Percentiles rank a stretch among this genome's conserved stretches.
Evolutionary conservation across 2,113 vertebrate genomes (phyloP).

Genomic region (Parotia lawesii): DNA sequence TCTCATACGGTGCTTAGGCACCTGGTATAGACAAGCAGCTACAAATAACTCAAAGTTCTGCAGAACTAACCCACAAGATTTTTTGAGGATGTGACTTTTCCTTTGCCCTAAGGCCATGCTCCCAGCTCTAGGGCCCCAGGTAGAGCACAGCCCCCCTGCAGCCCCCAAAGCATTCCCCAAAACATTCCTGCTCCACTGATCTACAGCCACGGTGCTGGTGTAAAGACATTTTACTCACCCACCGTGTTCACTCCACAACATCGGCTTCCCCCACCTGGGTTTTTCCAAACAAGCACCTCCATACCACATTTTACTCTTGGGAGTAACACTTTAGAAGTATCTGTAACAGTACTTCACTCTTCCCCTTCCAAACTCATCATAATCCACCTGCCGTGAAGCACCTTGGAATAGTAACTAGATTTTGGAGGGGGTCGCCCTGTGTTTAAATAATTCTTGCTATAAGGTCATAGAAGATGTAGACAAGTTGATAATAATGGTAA

Average conservation of each 20-base stretch:
- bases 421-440: background rate
- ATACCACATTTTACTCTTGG: background rate
- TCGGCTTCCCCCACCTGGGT: background rate
- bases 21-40: background rate
- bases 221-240: background rate
- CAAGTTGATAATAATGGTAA: background rate
- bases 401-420: background rate
- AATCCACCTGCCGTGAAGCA: background rate
- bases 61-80: background rate
- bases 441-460: background rate
- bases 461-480: background rate
- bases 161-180: background rate
- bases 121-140: background rate
- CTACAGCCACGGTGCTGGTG: fast-evolving
- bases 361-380: background rate
- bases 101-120: background rate
- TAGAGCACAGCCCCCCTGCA: background rate
- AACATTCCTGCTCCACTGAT: background rate
- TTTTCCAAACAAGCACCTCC: background rate
- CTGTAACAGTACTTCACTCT: background rate
- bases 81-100: background rate
- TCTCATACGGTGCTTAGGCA: background rate
- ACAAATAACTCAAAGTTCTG: background rate
- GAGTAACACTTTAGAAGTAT: background rate
- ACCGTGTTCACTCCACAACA: background rate